Evolutionary conservation across 2,888 invertebrate genomes (phyloP).

Genomic region (Petrolisthes cinctipes): DNA sequence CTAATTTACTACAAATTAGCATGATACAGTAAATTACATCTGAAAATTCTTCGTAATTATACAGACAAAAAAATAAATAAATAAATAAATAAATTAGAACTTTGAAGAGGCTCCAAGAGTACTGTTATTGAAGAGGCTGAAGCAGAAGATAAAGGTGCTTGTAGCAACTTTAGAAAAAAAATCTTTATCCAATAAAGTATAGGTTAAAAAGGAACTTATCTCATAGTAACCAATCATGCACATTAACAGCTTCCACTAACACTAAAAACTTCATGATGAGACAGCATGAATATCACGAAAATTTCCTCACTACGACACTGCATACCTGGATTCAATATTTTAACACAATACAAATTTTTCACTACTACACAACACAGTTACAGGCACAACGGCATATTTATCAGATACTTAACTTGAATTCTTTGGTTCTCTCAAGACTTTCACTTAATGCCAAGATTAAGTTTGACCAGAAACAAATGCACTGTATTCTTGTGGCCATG

Average conservation of each 20-base stretch:
- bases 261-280: background rate
- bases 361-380: background rate
- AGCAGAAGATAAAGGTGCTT: no score
- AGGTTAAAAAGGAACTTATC: no score
- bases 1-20: no score
- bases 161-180: no score
- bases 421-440: background rate
- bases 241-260: background rate
- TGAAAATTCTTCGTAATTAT: no score
- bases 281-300: background rate
- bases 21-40: no score
- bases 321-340: background rate
- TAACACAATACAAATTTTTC: background rate
- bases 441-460: background rate
- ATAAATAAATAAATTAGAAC: no score
- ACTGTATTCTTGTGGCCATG: background rate
- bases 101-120: no score
- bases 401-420: background rate
- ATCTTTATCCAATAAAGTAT: no score
- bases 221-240: background rate
- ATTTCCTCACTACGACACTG: background rate
- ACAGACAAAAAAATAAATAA: no score
- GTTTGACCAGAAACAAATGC: background rate
- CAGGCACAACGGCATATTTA: constrained; percentile 7
- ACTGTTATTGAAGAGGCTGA: no score